Conservation (phyloP, 2,797 vertebrate species). For the Mallotus villosus region DNA sequence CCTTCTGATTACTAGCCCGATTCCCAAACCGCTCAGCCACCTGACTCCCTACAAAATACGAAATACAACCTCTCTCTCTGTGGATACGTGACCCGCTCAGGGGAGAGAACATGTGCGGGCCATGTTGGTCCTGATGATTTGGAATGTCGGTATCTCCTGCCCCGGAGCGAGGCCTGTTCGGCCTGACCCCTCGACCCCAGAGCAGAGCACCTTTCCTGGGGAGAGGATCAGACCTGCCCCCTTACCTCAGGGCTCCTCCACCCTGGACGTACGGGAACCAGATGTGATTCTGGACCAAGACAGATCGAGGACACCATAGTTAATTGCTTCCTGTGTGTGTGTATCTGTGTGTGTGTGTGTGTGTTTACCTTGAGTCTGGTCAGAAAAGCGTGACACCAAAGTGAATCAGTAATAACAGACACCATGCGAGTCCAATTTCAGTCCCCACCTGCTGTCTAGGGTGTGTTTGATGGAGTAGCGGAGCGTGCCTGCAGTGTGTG, state of each 20-base stretch:
- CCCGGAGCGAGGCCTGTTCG: background rate
- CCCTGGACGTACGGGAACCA: constrained; percentile 15
- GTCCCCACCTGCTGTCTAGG: constrained; percentile 10
- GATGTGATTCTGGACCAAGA: constrained; percentile 26
- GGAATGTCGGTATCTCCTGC: background rate
- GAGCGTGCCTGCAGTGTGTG: background rate
- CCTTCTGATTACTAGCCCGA: too few relatives aligned
- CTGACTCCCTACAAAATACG: too few relatives aligned
- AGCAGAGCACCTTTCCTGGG: constrained; percentile 23
- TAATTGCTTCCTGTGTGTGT: constrained; percentile 24
- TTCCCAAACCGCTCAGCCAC: too few relatives aligned
- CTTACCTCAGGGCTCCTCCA: background rate
- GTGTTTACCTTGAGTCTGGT: background rate
- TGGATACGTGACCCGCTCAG: too few relatives aligned
- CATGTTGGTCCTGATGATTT: too few relatives aligned
- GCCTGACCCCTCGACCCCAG: constrained; percentile 1
- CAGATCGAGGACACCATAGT: constrained; percentile 29
- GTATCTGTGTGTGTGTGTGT: constrained; percentile 4
- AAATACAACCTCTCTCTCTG: too few relatives aligned
- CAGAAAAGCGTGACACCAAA: background rate
- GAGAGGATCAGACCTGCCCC: constrained; percentile 24
- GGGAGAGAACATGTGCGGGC: too few relatives aligned
- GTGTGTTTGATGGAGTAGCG: background rate
- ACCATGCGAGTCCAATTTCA: constrained; percentile 22
- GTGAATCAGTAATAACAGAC: constrained; percentile 25